Evolutionary conservation across 2,888 invertebrate species (phyloP).

Genomic region (Hyposoter didymator): DNA sequence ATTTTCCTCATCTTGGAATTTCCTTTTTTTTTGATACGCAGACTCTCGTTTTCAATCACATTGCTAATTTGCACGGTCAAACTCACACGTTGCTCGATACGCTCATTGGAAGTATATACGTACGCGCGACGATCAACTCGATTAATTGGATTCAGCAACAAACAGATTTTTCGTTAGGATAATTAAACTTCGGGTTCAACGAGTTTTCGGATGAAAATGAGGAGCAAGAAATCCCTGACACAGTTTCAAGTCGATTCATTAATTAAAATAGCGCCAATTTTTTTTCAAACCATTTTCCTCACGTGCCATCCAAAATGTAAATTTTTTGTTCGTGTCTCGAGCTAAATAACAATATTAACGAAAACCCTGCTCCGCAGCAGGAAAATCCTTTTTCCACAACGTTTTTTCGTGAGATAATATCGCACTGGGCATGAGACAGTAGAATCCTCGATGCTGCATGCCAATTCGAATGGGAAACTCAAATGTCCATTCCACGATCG

Average conservation of each 20-base stretch:
- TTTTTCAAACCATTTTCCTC: background rate
- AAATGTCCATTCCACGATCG: background rate
- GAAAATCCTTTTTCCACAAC: no score
- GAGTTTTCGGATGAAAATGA: background rate
- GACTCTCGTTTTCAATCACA: background rate
- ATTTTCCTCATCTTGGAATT: no score
- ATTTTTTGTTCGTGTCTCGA: background rate
- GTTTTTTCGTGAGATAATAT: background rate
- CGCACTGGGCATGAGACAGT: constrained; percentile 8
- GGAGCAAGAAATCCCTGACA: background rate
- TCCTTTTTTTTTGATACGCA: background rate
- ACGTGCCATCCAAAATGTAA: background rate
- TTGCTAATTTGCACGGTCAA: background rate
- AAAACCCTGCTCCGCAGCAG: background rate
- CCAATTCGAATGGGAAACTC: background rate
- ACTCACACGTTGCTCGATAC: background rate
- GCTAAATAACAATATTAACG: background rate
- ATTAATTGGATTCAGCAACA: background rate
- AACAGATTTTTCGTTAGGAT: background rate
- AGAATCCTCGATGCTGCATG: background rate
- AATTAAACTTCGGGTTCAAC: background rate
- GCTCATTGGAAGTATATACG: background rate
- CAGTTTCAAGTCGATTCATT: background rate
- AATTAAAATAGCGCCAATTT: background rate
- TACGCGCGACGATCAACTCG: background rate